Evolutionary conservation across 2,113 vertebrate genomes (phyloP), one percentile per base, ranked within the genome.

Genomic region (Thunnus thynnus): DNA sequence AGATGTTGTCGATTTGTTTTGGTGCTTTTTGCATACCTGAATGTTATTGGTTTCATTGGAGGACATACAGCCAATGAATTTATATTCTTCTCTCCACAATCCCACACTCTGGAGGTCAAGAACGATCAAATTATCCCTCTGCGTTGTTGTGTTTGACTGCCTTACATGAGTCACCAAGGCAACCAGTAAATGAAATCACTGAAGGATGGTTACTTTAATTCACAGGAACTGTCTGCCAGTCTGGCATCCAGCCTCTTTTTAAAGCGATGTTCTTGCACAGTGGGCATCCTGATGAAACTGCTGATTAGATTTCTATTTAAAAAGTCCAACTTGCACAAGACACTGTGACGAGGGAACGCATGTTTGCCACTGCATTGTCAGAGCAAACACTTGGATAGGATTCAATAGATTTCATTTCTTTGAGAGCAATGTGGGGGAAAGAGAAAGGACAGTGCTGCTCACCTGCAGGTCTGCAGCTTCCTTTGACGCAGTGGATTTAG

Each of bases 151-250:
- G 88, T 90, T 86, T 84, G 75, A 89, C 83, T 88, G 72, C 80
- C 88, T 85, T 82, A 72, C 82, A 89, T 85, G 86, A 72, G 93
- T 95, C 89, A 83, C 93, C 93, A 91, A 66, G 93, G 94, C 92
- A 95, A 95, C 95, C 77, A 48, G 78, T 83, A 90, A 93, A 94
- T 92, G 80, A 90, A 93, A 93, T 90, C 85, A 79, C 76, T 77
- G 85, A 92, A 86, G 90, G 80, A 91, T 86, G 85, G 67, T 80
- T 80, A 58, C 83, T 89, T 88, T 83, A 89, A 93, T 93, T 87
- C 91, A 82, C 86, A 91, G 91, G 85, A 87, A 91, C 92, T 83
- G 70, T 72, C 78, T 75, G 84, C 78, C 78, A 18, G 72, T 85
- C 86, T 85, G 89, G 79, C 88, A 87, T 88, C 16, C 51, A 75